These are phyloP conservation scores for Trematomus bernacchii DNA, from an alignment of 2,797 vertebrate species.

Conservation along the genomic window DNA sequence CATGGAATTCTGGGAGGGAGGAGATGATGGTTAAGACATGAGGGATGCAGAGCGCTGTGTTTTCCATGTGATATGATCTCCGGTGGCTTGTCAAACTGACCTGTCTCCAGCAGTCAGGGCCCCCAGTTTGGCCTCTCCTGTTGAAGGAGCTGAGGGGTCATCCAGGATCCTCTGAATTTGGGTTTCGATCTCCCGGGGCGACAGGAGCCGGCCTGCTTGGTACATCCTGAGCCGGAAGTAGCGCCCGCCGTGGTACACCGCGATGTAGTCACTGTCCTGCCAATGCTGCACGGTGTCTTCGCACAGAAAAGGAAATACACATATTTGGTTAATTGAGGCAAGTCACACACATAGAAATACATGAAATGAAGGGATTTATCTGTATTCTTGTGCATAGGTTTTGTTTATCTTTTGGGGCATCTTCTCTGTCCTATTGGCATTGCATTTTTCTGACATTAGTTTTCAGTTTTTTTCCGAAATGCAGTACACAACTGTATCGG, in stretches of 20 bases:
- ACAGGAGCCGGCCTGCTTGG: slow-evolving; percentile 86
- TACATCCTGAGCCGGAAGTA: slow-evolving; percentile 90
- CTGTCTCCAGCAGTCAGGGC: slow-evolving; percentile 91
- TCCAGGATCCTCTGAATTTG: slow-evolving; percentile 92
- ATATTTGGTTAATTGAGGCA: neutral
- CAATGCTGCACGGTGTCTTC: slow-evolving; percentile 89
- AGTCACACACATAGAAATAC: neutral
- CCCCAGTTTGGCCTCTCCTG: slow-evolving; percentile 89
- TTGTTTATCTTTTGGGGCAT: neutral
- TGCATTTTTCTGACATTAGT: neutral
- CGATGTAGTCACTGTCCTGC: slow-evolving; percentile 90
- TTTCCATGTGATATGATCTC: neutral
- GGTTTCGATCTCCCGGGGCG: slow-evolving; percentile 89
- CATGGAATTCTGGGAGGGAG: slow-evolving; percentile 84
- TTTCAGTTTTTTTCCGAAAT: neutral
- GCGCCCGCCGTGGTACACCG: slow-evolving; percentile 90
- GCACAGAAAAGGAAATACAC: neutral
- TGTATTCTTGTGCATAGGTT: neutral
- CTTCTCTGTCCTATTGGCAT: neutral
- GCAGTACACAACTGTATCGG: neutral
- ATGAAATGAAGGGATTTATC: neutral
- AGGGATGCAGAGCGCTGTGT: neutral
- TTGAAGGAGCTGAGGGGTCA: slow-evolving; percentile 82
- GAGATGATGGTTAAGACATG: neutral
- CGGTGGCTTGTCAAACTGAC: slow-evolving; percentile 66